A percentile compares a stretch with the other conserved stretches of the same genome.
phyloP scores from a whole-genome alignment of 2,888 invertebrate species.

The Rhorus exstirpatorius region DNA sequence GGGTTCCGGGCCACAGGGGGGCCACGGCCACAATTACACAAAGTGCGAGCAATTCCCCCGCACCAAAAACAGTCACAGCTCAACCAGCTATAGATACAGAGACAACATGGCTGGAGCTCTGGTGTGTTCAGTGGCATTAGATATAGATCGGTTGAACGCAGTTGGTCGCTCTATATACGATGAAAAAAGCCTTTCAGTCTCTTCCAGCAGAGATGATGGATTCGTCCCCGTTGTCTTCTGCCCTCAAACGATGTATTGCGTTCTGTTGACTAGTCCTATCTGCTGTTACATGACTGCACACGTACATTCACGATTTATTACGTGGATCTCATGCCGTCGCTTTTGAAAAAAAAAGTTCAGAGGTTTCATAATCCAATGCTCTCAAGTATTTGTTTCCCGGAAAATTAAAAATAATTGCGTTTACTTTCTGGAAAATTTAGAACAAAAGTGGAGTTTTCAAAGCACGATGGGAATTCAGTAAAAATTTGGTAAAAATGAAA shows the following conservation, averaged over 20 bases:
- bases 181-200: conserved; percentile 68
- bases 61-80: conserved; percentile 56
- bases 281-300: conserved; percentile 41
- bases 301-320: conserved; percentile 11
- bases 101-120: conserved; percentile 20
- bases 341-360: neutral
- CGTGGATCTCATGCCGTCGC: conserved; percentile 20
- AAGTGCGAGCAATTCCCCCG: conserved; percentile 81
- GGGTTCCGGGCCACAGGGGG: conserved; percentile 79
- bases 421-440: too few relatives aligned
- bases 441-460: too few relatives aligned
- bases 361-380: neutral
- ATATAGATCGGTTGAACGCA: conserved; percentile 48
- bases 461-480: too few relatives aligned
- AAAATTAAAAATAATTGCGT: neutral
- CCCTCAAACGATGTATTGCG: conserved; percentile 52
- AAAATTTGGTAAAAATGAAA: too few relatives aligned
- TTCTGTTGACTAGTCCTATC: conserved; percentile 53
- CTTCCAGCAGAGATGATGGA: conserved; percentile 66
- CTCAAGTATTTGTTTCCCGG: neutral
- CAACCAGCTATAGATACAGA: conserved; percentile 61
- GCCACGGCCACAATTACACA: conserved; percentile 81
- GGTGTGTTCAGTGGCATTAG: conserved; percentile 60
- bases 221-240: conserved; percentile 67
- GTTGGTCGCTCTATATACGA: conserved; percentile 58